Evolutionary conservation across 2,113 vertebrate species (phyloP).

Genomic region (Seriola aureovittata): DNA sequence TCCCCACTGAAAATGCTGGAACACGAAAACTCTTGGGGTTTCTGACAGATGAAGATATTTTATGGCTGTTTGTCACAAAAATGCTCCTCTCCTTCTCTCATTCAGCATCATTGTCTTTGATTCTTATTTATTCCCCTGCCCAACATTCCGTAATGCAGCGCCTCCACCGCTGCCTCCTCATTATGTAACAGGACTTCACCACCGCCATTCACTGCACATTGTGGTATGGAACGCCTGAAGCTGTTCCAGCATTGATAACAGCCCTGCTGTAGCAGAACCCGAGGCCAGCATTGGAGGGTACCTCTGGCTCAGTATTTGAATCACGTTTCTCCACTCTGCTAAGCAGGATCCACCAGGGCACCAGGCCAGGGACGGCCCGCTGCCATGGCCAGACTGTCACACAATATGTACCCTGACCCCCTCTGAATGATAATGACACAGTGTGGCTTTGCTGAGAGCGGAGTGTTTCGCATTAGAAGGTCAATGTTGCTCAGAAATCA

Average conservation of each 20-base stretch:
- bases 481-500: conserved; percentile 57
- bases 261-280: conserved; percentile 27
- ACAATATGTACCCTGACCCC: conserved; percentile 53
- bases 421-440: conserved; percentile 67
- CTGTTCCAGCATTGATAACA: conserved; percentile 52
- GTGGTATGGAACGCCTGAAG: conserved; percentile 29
- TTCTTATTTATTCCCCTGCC: conserved; percentile 35
- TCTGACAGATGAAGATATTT: conserved; percentile 11
- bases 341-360: conserved; percentile 50
- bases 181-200: conserved; percentile 53
- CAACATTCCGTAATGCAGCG: conserved; percentile 28
- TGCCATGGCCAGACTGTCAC: conserved; percentile 52
- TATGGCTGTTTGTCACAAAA: not conserved
- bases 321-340: conserved; percentile 51
- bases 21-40: not conserved
- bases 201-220: conserved; percentile 20
- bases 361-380: conserved; percentile 52
- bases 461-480: conserved; percentile 72
- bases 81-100: not conserved
- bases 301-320: conserved; percentile 59
- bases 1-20: not conserved
- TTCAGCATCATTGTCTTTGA: conserved; percentile 31
- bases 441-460: conserved; percentile 43
- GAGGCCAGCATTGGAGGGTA: conserved; percentile 21
- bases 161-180: conserved; percentile 27